A percentile compares a stretch with the other conserved stretches of the same genome.
Conservation (phyloP, 2,113 vertebrate species). For the Oryzias woworae region DNA sequence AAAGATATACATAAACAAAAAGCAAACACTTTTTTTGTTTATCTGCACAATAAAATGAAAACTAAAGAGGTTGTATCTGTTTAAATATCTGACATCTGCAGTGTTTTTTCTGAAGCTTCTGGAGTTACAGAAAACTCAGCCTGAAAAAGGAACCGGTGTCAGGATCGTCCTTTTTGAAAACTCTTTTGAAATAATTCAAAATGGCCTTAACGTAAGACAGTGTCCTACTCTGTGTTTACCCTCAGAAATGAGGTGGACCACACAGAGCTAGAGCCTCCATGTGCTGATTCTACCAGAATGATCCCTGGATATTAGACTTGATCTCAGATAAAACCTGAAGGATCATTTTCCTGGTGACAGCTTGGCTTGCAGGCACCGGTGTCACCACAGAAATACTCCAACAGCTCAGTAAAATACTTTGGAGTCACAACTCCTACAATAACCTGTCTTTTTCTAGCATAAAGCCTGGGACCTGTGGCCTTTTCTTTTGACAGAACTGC, state of each 20-base stretch:
- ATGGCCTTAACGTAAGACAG: too few relatives aligned
- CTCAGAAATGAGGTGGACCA: neutral
- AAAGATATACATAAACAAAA: too few relatives aligned
- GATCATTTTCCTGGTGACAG: slow-evolving; percentile 30
- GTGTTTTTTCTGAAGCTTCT: too few relatives aligned
- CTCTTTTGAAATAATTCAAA: too few relatives aligned
- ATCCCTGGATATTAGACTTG: slow-evolving; percentile 21
- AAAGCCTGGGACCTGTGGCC: slow-evolving; percentile 48
- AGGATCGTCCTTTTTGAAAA: too few relatives aligned
- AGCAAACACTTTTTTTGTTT: too few relatives aligned
- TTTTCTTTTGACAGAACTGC: slow-evolving; percentile 56
- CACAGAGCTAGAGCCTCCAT: neutral
- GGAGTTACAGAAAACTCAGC: too few relatives aligned
- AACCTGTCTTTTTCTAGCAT: slow-evolving; percentile 28
- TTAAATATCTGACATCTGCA: too few relatives aligned
- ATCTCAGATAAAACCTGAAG: slow-evolving; percentile 23
- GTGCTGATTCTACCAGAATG: slow-evolving; percentile 12
- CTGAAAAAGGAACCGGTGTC: too few relatives aligned
- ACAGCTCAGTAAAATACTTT: slow-evolving; percentile 20
- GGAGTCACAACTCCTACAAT: slow-evolving; percentile 35
- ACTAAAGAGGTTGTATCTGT: too few relatives aligned
- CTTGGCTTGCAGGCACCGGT: slow-evolving; percentile 3
- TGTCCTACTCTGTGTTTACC: too few relatives aligned
- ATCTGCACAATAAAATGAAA: too few relatives aligned
- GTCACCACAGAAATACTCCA: slow-evolving; percentile 18